Conservation (phyloP, 2,113 vertebrate genomes). For the Callithrix jacchus region DNA sequence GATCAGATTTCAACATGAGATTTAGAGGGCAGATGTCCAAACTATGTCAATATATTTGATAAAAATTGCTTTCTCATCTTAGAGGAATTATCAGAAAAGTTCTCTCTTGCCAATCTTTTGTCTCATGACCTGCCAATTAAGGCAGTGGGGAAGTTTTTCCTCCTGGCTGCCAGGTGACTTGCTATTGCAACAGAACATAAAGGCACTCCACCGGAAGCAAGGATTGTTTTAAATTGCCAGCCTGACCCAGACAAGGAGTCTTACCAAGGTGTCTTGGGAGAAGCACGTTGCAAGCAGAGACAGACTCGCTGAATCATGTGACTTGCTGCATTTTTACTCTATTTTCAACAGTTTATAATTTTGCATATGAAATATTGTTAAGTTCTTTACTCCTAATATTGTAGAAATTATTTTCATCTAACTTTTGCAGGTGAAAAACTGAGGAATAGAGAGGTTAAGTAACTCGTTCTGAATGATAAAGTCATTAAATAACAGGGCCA, state of each 20-base stretch:
- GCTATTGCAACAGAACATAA: background rate
- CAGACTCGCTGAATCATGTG: background rate
- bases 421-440: background rate
- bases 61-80: background rate
- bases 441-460: background rate
- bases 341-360: background rate
- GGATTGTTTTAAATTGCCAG: background rate
- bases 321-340: background rate
- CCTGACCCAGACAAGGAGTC: background rate
- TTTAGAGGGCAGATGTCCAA: background rate
- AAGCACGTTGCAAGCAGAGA: background rate
- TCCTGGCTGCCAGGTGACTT: background rate
- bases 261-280: background rate
- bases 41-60: background rate
- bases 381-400: background rate
- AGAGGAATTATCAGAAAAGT: background rate
- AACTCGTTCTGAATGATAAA: background rate
- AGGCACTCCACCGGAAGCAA: fast-evolving
- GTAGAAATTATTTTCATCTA: background rate
- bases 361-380: background rate
- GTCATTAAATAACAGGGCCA: background rate
- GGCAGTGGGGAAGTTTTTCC: background rate
- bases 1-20: background rate
- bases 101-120: background rate
- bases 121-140: background rate